Conservation (phyloP, 2,113 vertebrate genomes). For the Nansenia antarctica region DNA sequence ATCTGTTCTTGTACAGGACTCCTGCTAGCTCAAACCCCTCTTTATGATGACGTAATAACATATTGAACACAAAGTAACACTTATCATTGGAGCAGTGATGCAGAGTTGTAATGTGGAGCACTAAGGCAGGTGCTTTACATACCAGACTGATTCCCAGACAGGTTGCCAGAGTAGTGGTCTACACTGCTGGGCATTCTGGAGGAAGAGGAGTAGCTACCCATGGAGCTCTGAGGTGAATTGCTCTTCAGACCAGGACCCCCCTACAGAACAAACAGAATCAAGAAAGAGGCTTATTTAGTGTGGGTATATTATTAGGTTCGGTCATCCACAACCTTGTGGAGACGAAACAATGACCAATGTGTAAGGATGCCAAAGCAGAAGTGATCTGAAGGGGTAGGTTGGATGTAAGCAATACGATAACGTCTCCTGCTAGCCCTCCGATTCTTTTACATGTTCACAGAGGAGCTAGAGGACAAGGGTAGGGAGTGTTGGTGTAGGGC, state of each 20-base stretch:
- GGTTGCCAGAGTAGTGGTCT: conserved; percentile 55
- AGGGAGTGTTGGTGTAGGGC: not conserved
- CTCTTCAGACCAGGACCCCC: conserved; percentile 55
- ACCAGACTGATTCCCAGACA: conserved; percentile 49
- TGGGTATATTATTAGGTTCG: not conserved
- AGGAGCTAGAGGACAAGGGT: not conserved
- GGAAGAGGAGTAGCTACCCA: conserved; percentile 52
- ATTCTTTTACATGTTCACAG: not conserved
- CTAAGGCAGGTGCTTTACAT: not conserved
- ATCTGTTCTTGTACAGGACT: no score
- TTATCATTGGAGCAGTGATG: no score
- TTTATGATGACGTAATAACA: no score
- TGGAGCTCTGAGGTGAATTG: conserved; percentile 40
- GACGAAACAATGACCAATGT: not conserved
- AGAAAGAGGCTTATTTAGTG: not conserved
- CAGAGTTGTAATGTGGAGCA: not conserved
- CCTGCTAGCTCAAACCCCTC: no score
- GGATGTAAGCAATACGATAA: no score
- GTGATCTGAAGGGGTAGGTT: not conserved
- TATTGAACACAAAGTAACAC: no score
- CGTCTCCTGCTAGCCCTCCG: not conserved
- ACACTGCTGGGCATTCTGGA: conserved; percentile 38
- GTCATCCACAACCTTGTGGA: not conserved
- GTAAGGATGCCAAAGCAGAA: not conserved
- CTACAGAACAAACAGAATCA: not conserved